Percentiles rank a stretch among this genome's conserved stretches.
Evolutionary conservation across 2,888 invertebrate species (phyloP).

Genomic region (Standfussiana lucernea): DNA sequence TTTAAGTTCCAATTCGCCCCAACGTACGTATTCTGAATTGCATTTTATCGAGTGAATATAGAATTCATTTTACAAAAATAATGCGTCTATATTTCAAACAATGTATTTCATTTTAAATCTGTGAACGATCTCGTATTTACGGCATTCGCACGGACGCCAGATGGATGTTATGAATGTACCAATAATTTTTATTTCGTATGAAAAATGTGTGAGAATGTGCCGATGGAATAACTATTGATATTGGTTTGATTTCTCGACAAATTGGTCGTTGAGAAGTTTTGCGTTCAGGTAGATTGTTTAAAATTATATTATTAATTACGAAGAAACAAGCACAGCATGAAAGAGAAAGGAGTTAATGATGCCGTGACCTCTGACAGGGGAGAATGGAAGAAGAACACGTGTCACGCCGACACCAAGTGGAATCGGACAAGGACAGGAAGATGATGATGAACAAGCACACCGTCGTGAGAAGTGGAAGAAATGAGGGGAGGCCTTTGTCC

Average conservation of each 20-base stretch:
- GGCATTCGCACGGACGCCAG: constrained; percentile 70
- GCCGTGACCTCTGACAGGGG: too few relatives aligned
- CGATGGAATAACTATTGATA: constrained; percentile 43
- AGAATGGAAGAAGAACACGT: too few relatives aligned
- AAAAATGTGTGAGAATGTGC: constrained; percentile 40
- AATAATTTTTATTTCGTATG: constrained; percentile 73
- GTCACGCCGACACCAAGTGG: too few relatives aligned
- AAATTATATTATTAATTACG: too few relatives aligned
- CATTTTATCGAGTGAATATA: constrained; percentile 47
- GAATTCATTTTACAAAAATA: constrained; percentile 57
- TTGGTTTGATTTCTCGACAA: constrained; percentile 21
- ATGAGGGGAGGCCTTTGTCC: too few relatives aligned
- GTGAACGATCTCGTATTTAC: constrained; percentile 66
- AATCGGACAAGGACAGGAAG: too few relatives aligned
- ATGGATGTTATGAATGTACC: constrained; percentile 76
- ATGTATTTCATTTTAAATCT: constrained; percentile 70
- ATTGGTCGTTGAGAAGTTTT: not conserved
- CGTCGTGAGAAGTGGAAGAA: too few relatives aligned
- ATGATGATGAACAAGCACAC: too few relatives aligned
- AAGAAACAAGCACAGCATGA: too few relatives aligned
- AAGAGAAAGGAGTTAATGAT: too few relatives aligned
- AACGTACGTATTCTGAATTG: constrained; percentile 30
- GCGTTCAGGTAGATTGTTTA: not conserved
- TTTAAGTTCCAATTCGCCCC: constrained; percentile 21
- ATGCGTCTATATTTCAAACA: constrained; percentile 63